These are phyloP conservation scores for Crotalus helleri DNA, from an alignment of 2,113 vertebrate species.

Conservation along the genomic window DNA sequence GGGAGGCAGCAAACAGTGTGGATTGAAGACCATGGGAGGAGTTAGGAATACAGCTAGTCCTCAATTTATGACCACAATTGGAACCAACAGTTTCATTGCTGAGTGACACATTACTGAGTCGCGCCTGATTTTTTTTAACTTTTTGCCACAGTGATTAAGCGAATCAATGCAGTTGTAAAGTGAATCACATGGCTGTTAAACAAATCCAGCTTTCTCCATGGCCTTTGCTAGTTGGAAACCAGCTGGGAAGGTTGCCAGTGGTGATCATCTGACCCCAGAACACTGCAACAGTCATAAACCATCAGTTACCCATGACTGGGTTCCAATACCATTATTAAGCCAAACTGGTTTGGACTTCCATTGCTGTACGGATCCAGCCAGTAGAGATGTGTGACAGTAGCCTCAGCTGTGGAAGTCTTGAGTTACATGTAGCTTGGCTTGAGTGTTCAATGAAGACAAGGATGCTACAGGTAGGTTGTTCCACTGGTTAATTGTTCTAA, in stretches of 20 bases:
- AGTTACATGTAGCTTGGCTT: not conserved
- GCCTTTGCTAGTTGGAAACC: not conserved
- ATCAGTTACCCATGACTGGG: not conserved
- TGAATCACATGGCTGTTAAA: not conserved
- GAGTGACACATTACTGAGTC: no score
- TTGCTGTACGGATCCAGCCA: not conserved
- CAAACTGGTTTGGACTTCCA: not conserved
- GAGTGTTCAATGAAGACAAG: not conserved
- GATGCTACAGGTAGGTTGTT: not conserved
- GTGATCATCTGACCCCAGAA: not conserved
- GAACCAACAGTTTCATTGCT: no score
- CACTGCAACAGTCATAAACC: not conserved
- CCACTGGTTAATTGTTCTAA: no score
- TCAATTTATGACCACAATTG: no score
- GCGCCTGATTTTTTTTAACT: no score
- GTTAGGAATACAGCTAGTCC: not conserved
- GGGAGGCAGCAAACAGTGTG: not conserved
- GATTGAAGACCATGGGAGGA: not conserved
- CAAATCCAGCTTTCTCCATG: not conserved
- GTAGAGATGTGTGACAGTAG: not conserved
- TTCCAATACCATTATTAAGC: not conserved
- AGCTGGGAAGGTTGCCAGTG: not conserved
- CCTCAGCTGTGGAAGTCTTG: not conserved
- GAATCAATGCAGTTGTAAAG: not conserved
- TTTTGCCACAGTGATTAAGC: no score